A percentile compares a stretch with the other conserved stretches of the same genome.
These are phyloP conservation scores for Siniperca chuatsi DNA, from an alignment of 2,113 vertebrate genomes.

Conservation along the genomic window DNA sequence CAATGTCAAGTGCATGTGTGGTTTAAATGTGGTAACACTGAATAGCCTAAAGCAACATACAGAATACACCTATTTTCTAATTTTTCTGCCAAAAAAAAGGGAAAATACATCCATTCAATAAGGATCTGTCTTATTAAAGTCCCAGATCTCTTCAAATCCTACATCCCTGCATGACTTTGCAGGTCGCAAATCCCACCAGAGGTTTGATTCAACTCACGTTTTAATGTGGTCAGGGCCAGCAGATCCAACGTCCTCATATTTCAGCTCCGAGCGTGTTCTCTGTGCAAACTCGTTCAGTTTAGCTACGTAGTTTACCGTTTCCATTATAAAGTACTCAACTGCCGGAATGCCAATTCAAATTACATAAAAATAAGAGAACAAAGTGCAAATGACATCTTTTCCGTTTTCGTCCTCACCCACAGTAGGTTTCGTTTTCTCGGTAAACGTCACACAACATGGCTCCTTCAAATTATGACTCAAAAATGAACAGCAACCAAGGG, in stretches of 20 bases:
- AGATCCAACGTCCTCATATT: constrained; percentile 60
- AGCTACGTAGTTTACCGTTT: constrained; percentile 59
- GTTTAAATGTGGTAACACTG: neutral
- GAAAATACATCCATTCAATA: no score
- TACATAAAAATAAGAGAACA: neutral
- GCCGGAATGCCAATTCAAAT: neutral
- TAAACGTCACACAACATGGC: constrained; percentile 33
- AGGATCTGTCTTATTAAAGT: fast-evolving
- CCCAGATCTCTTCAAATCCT: neutral
- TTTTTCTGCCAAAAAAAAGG: no score
- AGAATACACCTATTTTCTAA: neutral
- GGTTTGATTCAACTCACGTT: constrained; percentile 68
- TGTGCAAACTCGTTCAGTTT: constrained; percentile 70
- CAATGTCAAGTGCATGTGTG: neutral
- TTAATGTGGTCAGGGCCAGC: constrained; percentile 75
- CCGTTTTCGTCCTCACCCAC: neutral
- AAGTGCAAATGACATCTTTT: neutral
- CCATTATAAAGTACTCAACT: constrained; percentile 50
- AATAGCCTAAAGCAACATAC: neutral
- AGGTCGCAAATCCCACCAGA: neutral
- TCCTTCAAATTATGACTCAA: neutral
- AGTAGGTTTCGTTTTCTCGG: constrained; percentile 57
- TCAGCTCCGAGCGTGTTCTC: neutral
- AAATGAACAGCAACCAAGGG: neutral
- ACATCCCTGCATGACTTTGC: neutral